Percentiles rank a stretch among this genome's conserved stretches.
Conservation (phyloP, 2,888 invertebrate species). For the Congeria kusceri region DNA sequence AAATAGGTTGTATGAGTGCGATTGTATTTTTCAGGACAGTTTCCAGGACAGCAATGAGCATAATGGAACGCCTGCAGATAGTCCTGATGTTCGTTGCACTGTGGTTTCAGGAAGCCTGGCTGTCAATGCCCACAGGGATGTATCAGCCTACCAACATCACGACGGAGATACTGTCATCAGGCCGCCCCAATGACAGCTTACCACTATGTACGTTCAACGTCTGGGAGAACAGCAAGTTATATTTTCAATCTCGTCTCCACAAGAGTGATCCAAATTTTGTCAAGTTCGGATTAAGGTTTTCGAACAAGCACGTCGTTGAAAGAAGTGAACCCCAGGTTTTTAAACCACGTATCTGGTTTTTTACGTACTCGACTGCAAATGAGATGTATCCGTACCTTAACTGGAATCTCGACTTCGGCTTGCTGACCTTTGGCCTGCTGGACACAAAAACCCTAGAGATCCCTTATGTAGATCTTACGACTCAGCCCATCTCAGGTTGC, state of each 20-base stretch:
- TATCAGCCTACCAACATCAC: no score
- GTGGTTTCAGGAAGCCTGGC: no score
- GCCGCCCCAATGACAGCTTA: no score
- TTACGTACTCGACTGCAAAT: constrained; percentile 34
- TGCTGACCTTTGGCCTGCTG: constrained; percentile 50
- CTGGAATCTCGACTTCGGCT: constrained; percentile 41
- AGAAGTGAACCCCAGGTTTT: no score
- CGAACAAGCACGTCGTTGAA: no score
- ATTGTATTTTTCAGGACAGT: no score
- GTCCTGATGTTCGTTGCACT: no score
- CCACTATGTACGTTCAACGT: not conserved
- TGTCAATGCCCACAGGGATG: no score
- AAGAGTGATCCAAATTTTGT: not conserved
- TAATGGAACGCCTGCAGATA: no score
- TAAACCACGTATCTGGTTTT: constrained; percentile 42
- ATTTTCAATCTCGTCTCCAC: constrained; percentile 22
- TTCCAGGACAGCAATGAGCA: no score
- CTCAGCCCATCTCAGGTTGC: constrained; percentile 2
- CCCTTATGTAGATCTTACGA: constrained; percentile 14
- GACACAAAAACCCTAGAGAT: constrained; percentile 37
- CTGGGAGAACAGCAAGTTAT: constrained; percentile 17
- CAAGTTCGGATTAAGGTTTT: not conserved
- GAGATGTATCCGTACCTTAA: constrained; percentile 40
- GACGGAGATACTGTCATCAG: no score
- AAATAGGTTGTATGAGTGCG: no score